A percentile compares a stretch with the other conserved stretches of the same genome.
phyloP scores from a whole-genome alignment of 35 echinoderm and acorn worm genomes.

The Patiria miniata region DNA sequence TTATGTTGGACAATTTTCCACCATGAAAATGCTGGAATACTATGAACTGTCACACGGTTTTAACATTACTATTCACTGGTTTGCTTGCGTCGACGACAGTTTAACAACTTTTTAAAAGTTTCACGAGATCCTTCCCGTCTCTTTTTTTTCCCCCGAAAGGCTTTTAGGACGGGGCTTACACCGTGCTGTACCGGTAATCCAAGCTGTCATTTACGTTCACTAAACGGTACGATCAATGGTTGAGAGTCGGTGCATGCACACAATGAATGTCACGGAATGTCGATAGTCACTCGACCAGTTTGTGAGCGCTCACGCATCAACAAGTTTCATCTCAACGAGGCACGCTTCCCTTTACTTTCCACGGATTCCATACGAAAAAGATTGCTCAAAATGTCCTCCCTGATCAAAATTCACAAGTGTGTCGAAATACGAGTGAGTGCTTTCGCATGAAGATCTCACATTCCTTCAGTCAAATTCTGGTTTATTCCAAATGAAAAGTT shows the following conservation, averaged over 20 bases:
- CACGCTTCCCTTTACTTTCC: not conserved
- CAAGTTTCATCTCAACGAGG: not conserved
- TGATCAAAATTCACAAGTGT: not conserved
- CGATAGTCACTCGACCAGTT: conserved; percentile 25
- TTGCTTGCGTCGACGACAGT: no score
- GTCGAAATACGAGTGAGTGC: not conserved
- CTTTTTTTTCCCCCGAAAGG: not conserved
- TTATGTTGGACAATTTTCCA: not conserved
- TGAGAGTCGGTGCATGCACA: conserved; percentile 22
- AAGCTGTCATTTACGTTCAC: conserved; percentile 23
- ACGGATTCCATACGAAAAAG: not conserved
- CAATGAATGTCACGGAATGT: conserved; percentile 31
- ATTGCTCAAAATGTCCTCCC: not conserved
- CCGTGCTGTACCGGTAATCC: conserved; percentile 1
- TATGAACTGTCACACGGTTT: not conserved
- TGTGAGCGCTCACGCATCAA: conserved; percentile 11
- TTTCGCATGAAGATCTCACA: conserved; percentile 19
- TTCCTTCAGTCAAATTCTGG: not conserved
- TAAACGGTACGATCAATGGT: conserved; percentile 21
- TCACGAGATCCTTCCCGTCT: not conserved
- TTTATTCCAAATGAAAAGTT: conserved; percentile 1
- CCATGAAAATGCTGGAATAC: no score
- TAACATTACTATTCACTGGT: not conserved
- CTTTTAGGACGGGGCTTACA: not conserved
- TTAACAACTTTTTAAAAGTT: conserved; percentile 6